Percentiles rank a stretch among this genome's conserved stretches.
phyloP scores from a whole-genome alignment of 2,797 vertebrate species.

The Cossypha heuglini region DNA sequence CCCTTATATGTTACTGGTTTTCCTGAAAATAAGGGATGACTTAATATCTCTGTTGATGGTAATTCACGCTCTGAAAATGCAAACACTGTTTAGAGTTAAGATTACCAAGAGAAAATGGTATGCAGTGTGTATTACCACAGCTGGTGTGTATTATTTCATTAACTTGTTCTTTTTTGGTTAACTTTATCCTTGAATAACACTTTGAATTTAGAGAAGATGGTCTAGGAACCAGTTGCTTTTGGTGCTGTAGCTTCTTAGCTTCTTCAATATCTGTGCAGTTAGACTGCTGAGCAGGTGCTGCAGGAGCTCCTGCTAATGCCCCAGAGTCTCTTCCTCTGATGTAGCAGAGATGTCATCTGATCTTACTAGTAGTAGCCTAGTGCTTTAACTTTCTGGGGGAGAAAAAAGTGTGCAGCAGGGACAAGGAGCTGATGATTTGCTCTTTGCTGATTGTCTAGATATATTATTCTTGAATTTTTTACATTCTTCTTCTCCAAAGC shows the following conservation, averaged over 20 bases:
- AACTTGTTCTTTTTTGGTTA: not conserved
- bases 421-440: not conserved
- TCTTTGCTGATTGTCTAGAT: not conserved
- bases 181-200: not conserved
- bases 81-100: not conserved
- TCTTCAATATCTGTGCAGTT: not conserved
- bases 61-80: not conserved
- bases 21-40: not conserved
- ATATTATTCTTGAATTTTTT: not conserved
- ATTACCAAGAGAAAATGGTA: not conserved
- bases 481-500: not conserved
- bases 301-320: not conserved
- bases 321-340: not conserved
- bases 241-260: not conserved
- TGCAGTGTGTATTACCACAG: not conserved
- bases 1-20: not conserved
- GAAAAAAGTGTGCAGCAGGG: rapidly evolving
- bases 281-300: rapidly evolving
- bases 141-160: not conserved
- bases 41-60: not conserved
- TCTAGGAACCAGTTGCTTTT: not conserved
- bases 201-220: not conserved
- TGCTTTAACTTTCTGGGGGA: not conserved
- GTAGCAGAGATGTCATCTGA: not conserved
- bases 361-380: not conserved